Conservation (phyloP, 1,140 invertebrate species). For the Bombus soroeensis region DNA sequence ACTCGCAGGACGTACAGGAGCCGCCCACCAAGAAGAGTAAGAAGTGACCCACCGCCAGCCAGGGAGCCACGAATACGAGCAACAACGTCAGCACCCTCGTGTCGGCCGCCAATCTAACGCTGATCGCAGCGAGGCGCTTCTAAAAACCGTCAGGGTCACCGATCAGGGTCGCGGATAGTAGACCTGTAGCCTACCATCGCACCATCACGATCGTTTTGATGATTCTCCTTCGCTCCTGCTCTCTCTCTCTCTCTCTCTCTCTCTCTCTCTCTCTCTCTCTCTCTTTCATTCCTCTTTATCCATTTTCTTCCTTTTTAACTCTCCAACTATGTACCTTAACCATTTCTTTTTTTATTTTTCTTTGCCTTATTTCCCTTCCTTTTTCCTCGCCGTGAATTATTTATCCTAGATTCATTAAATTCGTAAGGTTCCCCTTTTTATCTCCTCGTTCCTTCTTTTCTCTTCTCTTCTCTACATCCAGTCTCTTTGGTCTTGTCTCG, state of each 20-base stretch:
- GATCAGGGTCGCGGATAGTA: conserved; percentile 59
- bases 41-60: conserved; percentile 78
- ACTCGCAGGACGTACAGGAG: conserved; percentile 79
- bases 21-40: conserved; percentile 81
- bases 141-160: conserved; percentile 63
- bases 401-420: conserved; percentile 9
- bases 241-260: conserved; percentile 18
- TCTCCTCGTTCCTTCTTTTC: too few relatives aligned
- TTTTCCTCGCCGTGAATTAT: neutral
- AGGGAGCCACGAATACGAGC: conserved; percentile 57
- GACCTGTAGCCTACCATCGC: conserved; percentile 50
- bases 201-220: conserved; percentile 49
- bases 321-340: too few relatives aligned
- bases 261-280: neutral
- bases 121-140: conserved; percentile 76
- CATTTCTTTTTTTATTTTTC: neutral
- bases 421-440: neutral
- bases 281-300: neutral
- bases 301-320: neutral
- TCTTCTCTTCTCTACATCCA: neutral
- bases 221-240: conserved; percentile 42
- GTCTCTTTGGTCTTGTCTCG: neutral
- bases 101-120: conserved; percentile 75
- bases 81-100: conserved; percentile 73
- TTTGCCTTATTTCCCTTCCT: too few relatives aligned